Evolutionary conservation across 2,888 invertebrate species (phyloP), one percentile per base, ranked within the genome.

Genomic region (Incurvaria masculella): DNA sequence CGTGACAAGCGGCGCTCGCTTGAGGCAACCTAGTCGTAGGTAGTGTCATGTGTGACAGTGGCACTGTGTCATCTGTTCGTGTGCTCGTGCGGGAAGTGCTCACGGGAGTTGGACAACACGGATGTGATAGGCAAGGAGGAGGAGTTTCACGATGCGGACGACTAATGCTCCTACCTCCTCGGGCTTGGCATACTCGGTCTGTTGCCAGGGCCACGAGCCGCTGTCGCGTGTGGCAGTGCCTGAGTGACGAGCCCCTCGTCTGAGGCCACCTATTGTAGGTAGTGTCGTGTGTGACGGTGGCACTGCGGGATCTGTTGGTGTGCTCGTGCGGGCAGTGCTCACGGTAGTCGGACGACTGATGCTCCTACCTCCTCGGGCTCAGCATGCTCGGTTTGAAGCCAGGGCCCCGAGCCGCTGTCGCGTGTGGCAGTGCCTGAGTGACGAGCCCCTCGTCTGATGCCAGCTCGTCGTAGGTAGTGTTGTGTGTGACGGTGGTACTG

Each of bases 291-390:
- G 74, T 79, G 40, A n/a, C n/a, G n/a, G 59, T 87, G 46, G 87
- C 86, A 33, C 87, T 88, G 51, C 87, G 91, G 66, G 94, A 94
- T 62, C 71, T 94, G 23, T 94, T 94, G 60, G 66, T 83, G 8
- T 97, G 97, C 61, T 78, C 83, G 55, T 97, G 97, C 67, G 73
- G 81, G 6, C 92, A 89, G 59, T 97, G 97, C 68, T 65, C 80
- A 47, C 64, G 78, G 1, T 87, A 96, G 65, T 79, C 82, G 53
- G 74, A 76, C 51, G 78, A 79, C 69, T 79, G 79, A 79, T 79
- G 79, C 57, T 68, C 76, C 57, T 75, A 71, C 65, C 54, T 78
- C 53, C 71, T 79, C 59, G 75, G 79, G n/a, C n/a, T n/a, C n/a
- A n/a, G n/a, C n/a, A n/a, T n/a, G n/a, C n/a, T n/a, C n/a, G n/a